phyloP scores from a whole-genome alignment of 2,888 invertebrate species.

The Tyria jacobaeae region DNA sequence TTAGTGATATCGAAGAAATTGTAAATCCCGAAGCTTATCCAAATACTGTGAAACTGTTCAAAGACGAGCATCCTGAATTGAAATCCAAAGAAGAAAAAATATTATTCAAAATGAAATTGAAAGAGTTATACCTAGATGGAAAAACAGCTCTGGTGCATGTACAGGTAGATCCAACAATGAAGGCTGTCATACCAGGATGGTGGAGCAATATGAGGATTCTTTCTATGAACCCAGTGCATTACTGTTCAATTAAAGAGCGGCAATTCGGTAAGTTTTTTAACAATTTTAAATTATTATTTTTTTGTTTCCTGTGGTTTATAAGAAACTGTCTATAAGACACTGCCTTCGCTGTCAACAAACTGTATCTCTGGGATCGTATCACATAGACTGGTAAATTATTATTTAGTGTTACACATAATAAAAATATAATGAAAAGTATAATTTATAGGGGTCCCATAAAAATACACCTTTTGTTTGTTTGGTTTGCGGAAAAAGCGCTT shows the following conservation, averaged over 20 bases:
- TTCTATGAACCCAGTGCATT: constrained; percentile 68
- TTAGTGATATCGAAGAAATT: constrained; percentile 44
- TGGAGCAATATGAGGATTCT: constrained; percentile 65
- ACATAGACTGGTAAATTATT: too few species aligned
- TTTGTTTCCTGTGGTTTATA: too few species aligned
- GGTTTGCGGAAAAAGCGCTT: background rate
- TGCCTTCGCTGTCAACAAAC: too few species aligned
- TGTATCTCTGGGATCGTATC: too few species aligned
- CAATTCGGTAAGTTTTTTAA: constrained; percentile 18
- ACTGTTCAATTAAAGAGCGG: constrained; percentile 59
- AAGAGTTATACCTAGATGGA: constrained; percentile 68
- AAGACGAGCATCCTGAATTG: constrained; percentile 44
- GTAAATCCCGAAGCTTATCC: constrained; percentile 45
- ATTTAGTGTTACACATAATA: too few species aligned
- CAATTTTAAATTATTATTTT: background rate
- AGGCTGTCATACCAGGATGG: constrained; percentile 59
- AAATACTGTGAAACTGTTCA: constrained; percentile 54
- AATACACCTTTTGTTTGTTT: too few species aligned
- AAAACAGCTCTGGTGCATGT: constrained; percentile 68
- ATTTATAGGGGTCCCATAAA: too few species aligned
- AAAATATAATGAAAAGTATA: too few species aligned
- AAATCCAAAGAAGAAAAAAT: constrained; percentile 55
- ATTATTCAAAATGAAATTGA: constrained; percentile 59
- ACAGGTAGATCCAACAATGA: constrained; percentile 61
- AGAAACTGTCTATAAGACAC: too few species aligned